These are phyloP conservation scores for Leptopilina boulardi DNA, from an alignment of 1,140 invertebrate genomes.

Conservation along the genomic window DNA sequence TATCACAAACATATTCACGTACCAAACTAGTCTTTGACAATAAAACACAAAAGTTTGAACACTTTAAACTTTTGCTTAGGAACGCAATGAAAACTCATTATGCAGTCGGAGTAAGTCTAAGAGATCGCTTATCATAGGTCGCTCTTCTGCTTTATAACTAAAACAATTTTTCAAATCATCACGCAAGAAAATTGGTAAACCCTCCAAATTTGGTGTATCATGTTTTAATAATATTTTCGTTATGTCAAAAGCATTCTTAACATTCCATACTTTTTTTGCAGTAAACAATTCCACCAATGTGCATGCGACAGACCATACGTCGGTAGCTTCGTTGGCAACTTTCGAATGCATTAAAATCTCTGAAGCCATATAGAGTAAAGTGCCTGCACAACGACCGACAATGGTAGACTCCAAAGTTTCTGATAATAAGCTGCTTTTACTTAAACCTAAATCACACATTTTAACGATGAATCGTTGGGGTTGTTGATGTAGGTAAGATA, in stretches of 20 bases:
- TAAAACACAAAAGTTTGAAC: no score
- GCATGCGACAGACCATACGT: background rate
- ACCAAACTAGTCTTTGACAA: no score
- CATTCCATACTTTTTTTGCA: background rate
- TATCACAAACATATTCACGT: no score
- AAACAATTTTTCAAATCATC: no score
- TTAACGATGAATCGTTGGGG: background rate
- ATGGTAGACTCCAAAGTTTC: background rate
- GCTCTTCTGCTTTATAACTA: no score
- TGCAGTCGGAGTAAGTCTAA: no score
- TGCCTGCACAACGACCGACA: background rate
- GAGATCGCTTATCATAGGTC: no score
- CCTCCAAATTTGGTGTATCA: no score
- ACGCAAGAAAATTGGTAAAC: no score
- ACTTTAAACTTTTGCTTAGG: no score
- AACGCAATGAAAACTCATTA: no score
- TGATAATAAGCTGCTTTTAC: background rate
- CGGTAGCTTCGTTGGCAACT: background rate
- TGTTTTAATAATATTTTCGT: no score
- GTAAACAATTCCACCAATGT: background rate
- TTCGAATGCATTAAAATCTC: background rate
- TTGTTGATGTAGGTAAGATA: background rate
- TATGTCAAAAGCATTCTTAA: background rate
- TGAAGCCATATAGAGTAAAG: background rate
- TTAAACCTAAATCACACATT: background rate